Percentiles rank a stretch among this genome's conserved stretches.
These are phyloP conservation scores for Struthio camelus DNA, from an alignment of 2,113 vertebrate species.

Conservation along the genomic window DNA sequence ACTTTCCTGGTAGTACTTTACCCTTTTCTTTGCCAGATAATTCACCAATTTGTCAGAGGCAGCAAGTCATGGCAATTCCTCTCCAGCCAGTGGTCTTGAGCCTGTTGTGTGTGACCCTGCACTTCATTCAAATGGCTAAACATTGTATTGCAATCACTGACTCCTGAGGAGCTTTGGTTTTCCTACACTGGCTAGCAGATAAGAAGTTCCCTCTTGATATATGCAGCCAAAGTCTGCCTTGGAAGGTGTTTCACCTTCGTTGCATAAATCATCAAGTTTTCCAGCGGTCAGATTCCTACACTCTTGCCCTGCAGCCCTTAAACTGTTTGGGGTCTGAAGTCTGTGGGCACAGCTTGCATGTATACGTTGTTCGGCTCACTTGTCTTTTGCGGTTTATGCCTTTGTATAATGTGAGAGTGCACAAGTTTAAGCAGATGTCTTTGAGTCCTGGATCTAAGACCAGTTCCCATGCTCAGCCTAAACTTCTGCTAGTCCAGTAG, in stretches of 20 bases:
- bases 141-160: fast-evolving
- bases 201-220: not conserved
- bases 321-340: not conserved
- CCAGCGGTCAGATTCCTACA: not conserved
- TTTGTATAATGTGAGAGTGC: not conserved
- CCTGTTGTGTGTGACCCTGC: not conserved
- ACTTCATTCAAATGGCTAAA: not conserved
- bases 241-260: not conserved
- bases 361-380: not conserved
- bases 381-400: not conserved
- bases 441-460: not conserved
- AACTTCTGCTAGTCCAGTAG: not conserved
- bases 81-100: not conserved
- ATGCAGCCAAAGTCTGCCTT: not conserved
- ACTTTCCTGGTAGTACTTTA: not conserved
- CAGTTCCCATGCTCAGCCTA: not conserved
- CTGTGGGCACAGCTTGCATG: not conserved
- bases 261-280: not conserved
- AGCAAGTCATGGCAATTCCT: not conserved
- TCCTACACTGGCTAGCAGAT: not conserved
- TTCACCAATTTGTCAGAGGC: not conserved
- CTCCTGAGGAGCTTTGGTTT: not conserved
- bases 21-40: not conserved
- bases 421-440: not conserved
- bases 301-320: not conserved